phyloP scores from a whole-genome alignment of 2,888 invertebrate species.

The Coenonympha arcania region DNA sequence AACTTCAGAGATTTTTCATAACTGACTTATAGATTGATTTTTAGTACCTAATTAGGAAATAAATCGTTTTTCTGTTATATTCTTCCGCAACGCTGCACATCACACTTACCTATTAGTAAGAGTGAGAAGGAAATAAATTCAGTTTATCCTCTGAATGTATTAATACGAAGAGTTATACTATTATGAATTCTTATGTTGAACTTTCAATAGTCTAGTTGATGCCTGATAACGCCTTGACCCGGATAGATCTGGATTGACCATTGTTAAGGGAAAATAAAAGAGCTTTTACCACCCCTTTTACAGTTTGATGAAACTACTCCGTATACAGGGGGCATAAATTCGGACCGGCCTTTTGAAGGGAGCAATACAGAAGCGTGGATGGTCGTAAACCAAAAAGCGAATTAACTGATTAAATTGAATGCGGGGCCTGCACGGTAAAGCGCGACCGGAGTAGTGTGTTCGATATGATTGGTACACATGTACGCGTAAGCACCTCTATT shows the following conservation, averaged over 20 bases:
- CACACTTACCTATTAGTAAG: no score
- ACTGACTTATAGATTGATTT: no score
- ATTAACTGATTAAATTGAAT: conserved; percentile 63
- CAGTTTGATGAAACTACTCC: conserved; percentile 24
- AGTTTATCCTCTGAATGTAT: no score
- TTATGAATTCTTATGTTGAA: no score
- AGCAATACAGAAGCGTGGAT: conserved; percentile 40
- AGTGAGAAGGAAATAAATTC: no score
- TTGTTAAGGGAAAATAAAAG: neutral
- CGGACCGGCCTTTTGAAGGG: conserved; percentile 39
- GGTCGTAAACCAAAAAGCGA: conserved; percentile 54
- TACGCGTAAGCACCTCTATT: neutral
- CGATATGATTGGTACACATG: neutral
- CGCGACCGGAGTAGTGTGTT: neutral
- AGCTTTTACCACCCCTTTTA: conserved; percentile 35
- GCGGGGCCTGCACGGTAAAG: neutral
- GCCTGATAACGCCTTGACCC: no score
- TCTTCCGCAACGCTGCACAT: no score
- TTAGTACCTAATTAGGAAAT: no score
- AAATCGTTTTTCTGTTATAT: no score
- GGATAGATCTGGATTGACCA: neutral
- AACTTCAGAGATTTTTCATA: no score
- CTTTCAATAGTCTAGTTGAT: no score
- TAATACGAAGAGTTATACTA: no score
- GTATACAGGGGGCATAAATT: conserved; percentile 36